A percentile compares a stretch with the other conserved stretches of the same genome.
phyloP scores from a whole-genome alignment of 2,888 invertebrate genomes.

The Melanargia galathea region DNA sequence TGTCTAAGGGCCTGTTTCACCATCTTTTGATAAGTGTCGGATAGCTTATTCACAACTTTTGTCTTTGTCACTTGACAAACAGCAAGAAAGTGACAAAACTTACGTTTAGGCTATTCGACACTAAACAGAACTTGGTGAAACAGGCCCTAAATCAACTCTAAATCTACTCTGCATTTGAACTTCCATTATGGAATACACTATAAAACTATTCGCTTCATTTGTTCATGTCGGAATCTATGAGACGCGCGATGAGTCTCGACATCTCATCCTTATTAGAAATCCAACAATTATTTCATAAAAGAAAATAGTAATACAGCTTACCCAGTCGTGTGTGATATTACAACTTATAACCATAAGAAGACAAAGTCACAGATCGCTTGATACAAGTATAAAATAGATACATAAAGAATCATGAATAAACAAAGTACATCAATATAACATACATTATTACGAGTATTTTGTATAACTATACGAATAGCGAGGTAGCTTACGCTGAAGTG shows the following conservation, averaged over 20 bases:
- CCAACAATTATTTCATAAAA: neutral
- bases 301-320: neutral
- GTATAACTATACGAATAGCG: no score
- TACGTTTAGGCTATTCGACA: no score
- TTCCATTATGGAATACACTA: neutral
- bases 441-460: no score
- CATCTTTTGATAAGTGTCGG: no score
- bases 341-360: neutral
- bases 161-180: neutral
- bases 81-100: no score
- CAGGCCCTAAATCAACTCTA: no score
- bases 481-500: no score
- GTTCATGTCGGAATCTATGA: slow-evolving; percentile 1
- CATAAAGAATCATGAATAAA: neutral
- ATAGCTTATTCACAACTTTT: no score
- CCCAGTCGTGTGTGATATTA: neutral
- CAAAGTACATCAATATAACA: neutral
- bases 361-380: neutral
- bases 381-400: neutral
- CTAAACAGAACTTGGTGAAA: no score
- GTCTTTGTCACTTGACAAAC: no score
- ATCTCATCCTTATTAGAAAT: slow-evolving; percentile 8
- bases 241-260: neutral
- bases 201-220: neutral
- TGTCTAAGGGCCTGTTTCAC: no score